These are phyloP conservation scores for Gobio occitaniae DNA, from an alignment of 2,797 vertebrate species.

Conservation along the genomic window DNA sequence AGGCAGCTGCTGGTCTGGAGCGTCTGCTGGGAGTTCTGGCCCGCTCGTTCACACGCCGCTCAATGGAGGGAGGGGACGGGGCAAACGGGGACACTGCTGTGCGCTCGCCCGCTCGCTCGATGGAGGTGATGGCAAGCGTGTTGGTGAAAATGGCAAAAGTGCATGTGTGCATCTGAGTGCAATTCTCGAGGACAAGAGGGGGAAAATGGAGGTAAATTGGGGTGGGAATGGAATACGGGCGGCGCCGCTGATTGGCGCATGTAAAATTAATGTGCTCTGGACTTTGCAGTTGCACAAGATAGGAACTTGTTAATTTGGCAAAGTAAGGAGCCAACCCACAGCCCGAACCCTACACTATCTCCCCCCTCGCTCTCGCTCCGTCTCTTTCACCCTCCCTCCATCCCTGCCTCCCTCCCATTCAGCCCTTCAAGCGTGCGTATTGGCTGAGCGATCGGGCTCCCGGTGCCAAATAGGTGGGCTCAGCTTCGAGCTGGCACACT, in stretches of 20 bases:
- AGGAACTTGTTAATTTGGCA: constrained; percentile 91
- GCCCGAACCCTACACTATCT: constrained; percentile 55
- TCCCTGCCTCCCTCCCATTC: constrained; percentile 72
- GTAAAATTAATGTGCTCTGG: constrained; percentile 89
- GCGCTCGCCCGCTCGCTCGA: constrained; percentile 63
- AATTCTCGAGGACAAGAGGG: constrained; percentile 59
- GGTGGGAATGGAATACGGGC: constrained; percentile 23
- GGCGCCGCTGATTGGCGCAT: constrained; percentile 72
- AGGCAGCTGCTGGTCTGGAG: constrained; percentile 90
- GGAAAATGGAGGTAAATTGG: constrained; percentile 33
- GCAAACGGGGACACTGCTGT: constrained; percentile 60
- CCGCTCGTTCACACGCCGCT: constrained; percentile 81
- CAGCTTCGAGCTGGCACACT: constrained; percentile 86
- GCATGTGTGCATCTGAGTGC: constrained; percentile 28
- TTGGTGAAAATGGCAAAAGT: constrained; percentile 5
- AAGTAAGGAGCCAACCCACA: constrained; percentile 78
- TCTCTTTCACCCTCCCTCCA: constrained; percentile 69
- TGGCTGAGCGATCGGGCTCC: constrained; percentile 85
- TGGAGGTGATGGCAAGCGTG: constrained; percentile 61
- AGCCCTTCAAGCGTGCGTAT: constrained; percentile 85
- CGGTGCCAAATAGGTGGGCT: constrained; percentile 95
- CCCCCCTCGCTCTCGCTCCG: constrained; percentile 39
- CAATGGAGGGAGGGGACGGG: constrained; percentile 65
- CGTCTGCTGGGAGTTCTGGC: constrained; percentile 89
- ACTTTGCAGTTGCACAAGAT: constrained; percentile 87